A percentile compares a stretch with the other conserved stretches of the same genome.
Conservation (phyloP, 2,888 invertebrate species). For the Lampropteryx suffumata region DNA sequence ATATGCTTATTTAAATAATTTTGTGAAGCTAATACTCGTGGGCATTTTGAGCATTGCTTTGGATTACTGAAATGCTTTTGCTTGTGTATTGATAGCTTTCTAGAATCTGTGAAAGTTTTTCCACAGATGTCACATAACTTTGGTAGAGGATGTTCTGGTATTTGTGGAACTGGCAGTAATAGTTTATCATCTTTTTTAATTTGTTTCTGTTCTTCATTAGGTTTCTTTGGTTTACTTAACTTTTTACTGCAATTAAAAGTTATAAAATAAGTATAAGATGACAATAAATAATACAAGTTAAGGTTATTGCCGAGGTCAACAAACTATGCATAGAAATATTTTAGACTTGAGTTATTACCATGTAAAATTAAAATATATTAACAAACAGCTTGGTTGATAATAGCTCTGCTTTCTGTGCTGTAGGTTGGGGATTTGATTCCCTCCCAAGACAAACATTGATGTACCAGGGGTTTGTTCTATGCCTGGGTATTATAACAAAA, state of each 20-base stretch:
- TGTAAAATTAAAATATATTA: too few species aligned
- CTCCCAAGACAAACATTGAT: too few species aligned
- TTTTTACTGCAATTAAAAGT: constrained; percentile 49
- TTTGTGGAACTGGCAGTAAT: constrained; percentile 18
- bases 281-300: too few species aligned
- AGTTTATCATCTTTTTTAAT: constrained; percentile 32
- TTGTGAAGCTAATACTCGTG: constrained; percentile 53
- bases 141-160: constrained; percentile 21
- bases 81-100: constrained; percentile 56
- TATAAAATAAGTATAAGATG: too few species aligned
- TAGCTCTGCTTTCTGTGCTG: too few species aligned
- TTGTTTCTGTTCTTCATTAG: constrained; percentile 5
- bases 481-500: too few species aligned
- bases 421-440: too few species aligned
- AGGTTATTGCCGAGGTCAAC: too few species aligned
- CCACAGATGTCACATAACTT: constrained; percentile 72
- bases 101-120: constrained; percentile 53
- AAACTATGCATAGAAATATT: too few species aligned
- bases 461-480: too few species aligned
- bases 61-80: constrained; percentile 55
- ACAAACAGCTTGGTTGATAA: too few species aligned
- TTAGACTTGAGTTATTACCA: too few species aligned
- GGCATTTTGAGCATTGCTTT: constrained; percentile 61
- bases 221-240: constrained; percentile 27
- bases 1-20: constrained; percentile 60